These are phyloP conservation scores for Epizoanthus illoricatus DNA, from an alignment of 92 coral and sea anemone species.

Conservation along the genomic window DNA sequence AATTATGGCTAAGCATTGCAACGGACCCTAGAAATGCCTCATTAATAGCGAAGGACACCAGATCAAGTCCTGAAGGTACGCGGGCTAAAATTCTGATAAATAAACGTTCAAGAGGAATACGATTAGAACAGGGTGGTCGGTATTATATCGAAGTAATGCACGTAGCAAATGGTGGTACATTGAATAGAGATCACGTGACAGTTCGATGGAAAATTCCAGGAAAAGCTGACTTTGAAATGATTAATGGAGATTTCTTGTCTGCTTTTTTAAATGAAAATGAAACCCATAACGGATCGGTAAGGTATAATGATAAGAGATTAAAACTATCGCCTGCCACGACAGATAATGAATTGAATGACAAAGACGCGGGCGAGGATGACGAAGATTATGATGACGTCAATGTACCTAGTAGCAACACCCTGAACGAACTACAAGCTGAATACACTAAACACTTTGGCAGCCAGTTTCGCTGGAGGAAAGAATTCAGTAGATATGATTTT, in stretches of 20 bases:
- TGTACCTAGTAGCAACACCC: not conserved
- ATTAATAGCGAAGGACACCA: conserved; percentile 60
- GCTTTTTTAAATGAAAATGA: conserved; percentile 50
- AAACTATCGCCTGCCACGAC: conserved; percentile 13
- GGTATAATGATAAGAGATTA: not conserved
- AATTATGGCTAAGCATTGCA: conserved; percentile 70
- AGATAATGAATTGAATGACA: conserved; percentile 33
- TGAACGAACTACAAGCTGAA: not conserved
- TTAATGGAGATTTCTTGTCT: conserved; percentile 50
- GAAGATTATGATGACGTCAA: conserved; percentile 47
- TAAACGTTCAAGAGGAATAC: conserved; percentile 37
- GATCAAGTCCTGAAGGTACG: conserved; percentile 4
- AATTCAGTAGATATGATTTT: conserved; percentile 12
- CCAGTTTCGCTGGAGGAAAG: not conserved
- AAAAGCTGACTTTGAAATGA: conserved; percentile 26
- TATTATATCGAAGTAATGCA: conserved; percentile 77
- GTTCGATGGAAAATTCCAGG: conserved; percentile 75
- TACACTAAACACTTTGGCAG: conserved; percentile 9
- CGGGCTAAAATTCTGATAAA: not conserved
- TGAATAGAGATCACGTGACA: conserved; percentile 58
- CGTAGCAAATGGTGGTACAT: conserved; percentile 63
- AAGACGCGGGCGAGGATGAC: conserved; percentile 53
- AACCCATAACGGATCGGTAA: not conserved
- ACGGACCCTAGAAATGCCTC: conserved; percentile 47
- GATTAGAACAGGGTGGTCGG: conserved; percentile 33